Conservation (phyloP, 2,113 vertebrate genomes). For the Lucifuga dentata region DNA sequence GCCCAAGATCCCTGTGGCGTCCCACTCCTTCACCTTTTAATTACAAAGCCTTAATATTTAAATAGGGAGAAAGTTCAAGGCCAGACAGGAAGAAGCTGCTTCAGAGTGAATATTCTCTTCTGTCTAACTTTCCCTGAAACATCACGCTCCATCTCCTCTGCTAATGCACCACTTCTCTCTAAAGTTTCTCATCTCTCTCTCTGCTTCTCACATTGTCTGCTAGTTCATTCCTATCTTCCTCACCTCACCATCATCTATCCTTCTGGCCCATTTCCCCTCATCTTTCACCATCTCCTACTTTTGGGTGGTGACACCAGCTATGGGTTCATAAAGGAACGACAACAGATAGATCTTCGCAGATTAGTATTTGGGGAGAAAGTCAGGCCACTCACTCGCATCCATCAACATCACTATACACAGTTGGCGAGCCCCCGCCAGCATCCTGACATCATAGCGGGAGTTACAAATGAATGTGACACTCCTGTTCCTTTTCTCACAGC, state of each 20-base stretch:
- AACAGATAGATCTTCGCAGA: conserved; percentile 60
- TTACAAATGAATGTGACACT: conserved; percentile 74
- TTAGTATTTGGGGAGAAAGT: conserved; percentile 51
- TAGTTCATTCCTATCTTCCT: conserved; percentile 34
- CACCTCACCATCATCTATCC: conserved; percentile 41
- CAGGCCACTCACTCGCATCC: conserved; percentile 58
- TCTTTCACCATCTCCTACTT: conserved; percentile 29
- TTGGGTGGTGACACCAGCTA: conserved; percentile 15
- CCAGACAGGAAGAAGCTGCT: conserved; percentile 52
- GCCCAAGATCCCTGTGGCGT: conserved; percentile 58
- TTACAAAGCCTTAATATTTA: conserved; percentile 83
- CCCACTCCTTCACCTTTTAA: conserved; percentile 78
- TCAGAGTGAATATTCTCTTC: conserved; percentile 34
- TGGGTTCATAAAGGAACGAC: conserved; percentile 54
- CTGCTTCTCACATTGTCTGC: not conserved
- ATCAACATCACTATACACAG: conserved; percentile 60
- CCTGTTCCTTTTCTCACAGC: conserved; percentile 52
- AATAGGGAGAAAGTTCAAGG: conserved; percentile 71
- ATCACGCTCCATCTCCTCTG: conserved; percentile 2
- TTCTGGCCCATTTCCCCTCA: conserved; percentile 25
- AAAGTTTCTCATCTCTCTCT: not conserved
- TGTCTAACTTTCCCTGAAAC: conserved; percentile 33
- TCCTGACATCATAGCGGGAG: conserved; percentile 65
- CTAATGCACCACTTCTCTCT: conserved; percentile 6
- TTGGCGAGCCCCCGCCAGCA: conserved; percentile 52